A percentile compares a stretch with the other conserved stretches of the same genome.
These are phyloP conservation scores for Myiopsitta monachus DNA, from an alignment of 2,113 vertebrate species.

Conservation along the genomic window DNA sequence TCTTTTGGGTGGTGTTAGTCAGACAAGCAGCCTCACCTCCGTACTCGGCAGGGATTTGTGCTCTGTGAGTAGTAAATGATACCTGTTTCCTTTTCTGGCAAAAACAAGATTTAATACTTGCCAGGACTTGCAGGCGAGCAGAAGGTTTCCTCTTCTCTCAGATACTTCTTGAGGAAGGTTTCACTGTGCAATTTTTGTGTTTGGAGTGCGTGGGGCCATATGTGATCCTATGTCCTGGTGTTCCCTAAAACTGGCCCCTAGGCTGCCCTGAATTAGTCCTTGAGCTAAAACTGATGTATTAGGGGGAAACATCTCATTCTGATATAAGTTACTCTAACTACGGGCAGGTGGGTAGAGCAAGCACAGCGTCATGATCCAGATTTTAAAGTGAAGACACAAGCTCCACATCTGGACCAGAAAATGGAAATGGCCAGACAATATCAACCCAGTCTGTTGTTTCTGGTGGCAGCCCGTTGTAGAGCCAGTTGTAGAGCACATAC, in stretches of 20 bases:
- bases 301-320: neutral
- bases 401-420: neutral
- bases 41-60: neutral
- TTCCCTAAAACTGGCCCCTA: neutral
- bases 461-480: neutral
- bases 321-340: neutral
- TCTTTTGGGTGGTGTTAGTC: neutral
- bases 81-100: constrained; percentile 44
- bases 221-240: neutral
- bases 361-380: neutral
- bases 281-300: neutral
- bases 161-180: neutral
- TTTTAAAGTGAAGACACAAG: neutral
- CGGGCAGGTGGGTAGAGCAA: neutral
- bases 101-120: constrained; percentile 43
- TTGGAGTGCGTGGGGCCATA: accelerated
- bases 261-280: neutral
- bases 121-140: constrained; percentile 36
- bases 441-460: neutral
- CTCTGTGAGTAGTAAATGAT: neutral
- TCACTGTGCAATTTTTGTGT: neutral
- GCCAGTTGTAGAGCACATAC: neutral
- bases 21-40: neutral
- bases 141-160: neutral
- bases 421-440: neutral